Evolutionary conservation across 2,888 invertebrate species (phyloP), one percentile per base, ranked within the genome.

Genomic region (Tuta absoluta): DNA sequence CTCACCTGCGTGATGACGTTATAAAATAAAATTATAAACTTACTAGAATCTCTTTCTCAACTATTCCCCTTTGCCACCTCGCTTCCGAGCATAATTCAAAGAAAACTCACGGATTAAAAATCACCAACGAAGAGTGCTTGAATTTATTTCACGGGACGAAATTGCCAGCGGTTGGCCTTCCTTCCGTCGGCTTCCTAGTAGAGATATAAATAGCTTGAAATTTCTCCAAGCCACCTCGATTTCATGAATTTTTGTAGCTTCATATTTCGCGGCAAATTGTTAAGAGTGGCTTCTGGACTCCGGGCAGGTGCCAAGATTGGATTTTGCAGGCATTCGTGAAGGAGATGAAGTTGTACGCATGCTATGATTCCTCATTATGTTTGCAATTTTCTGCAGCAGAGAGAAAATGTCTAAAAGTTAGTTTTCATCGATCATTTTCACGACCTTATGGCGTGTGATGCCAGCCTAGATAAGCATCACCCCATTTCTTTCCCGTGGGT

Each of bases 201-300:
- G 67, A 67, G 65, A 64, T 68, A 71, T 71, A 74, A 72, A 81
- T 82, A 82, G 78, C 78, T 70, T 72, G 75, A 77, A 78, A 79
- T 74, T 76, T 73, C 71, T 78, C 73, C 71, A 64, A 75, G 76
- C 68, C 75, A 74, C 80, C 78, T 77, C 76, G 75, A 77, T 79
- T 81, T 81, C 80, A 84, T 84, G 83, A 84, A 84, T 84, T 84
- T 84, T 82, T 84, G 82, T 77, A 74, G 80, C 80, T 63, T 65
- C 80, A 84, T 82, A 84, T 85, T 82, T 81, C 72, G 76, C 76
- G 79, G 81, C 79, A 81, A 84, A 84, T 82, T 80, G 78, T 79
- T 79, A 78, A 77, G 73, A 70, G 68, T 71, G 71, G 73, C 73
- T 60, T 53, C 63, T 65, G 62, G 62, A 45, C 23, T 72, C 62